A percentile compares a stretch with the other conserved stretches of the same genome.
Evolutionary conservation across 53 echinoderm and acorn worm species (phyloP).

Genomic region (Temnopleurus reevesii): DNA sequence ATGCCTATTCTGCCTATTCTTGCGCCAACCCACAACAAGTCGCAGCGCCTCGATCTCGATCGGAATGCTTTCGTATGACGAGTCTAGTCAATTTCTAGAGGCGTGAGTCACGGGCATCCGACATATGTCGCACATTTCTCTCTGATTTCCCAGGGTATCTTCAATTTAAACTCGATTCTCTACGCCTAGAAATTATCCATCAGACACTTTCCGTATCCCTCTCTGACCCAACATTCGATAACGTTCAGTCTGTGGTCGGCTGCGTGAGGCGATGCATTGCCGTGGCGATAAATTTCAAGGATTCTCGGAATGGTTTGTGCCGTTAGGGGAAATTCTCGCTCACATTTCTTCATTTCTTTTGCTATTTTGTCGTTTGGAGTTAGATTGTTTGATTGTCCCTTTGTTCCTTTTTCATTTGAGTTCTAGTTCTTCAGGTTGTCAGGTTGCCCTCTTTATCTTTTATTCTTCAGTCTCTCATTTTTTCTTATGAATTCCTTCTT

Average conservation of each 20-base stretch:
- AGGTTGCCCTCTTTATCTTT: neutral
- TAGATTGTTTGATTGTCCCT: too few relatives aligned
- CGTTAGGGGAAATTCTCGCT: neutral
- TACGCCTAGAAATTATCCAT: neutral
- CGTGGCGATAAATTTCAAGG: neutral
- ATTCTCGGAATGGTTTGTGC: neutral
- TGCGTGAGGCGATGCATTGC: neutral
- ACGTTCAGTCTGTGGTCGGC: neutral
- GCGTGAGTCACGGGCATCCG: slow-evolving; percentile 7
- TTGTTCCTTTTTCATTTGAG: neutral
- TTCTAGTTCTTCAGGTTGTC: neutral
- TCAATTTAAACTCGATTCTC: slow-evolving; percentile 5
- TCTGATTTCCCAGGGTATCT: slow-evolving; percentile 28
- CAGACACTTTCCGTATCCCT: slow-evolving; percentile 1
- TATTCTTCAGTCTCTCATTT: neutral
- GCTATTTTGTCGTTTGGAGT: too few relatives aligned
- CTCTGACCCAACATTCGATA: neutral
- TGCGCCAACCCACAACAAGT: neutral
- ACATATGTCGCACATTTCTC: slow-evolving; percentile 36
- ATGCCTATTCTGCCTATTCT: neutral
- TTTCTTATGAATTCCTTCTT: neutral
- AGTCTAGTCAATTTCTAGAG: slow-evolving; percentile 1
- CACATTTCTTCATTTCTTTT: neutral
- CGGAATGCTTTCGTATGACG: neutral
- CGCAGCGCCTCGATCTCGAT: too few relatives aligned